Percentiles rank a stretch among this genome's conserved stretches.
Conservation (phyloP, 2,888 invertebrate genomes). For the Ceramica pisi region DNA sequence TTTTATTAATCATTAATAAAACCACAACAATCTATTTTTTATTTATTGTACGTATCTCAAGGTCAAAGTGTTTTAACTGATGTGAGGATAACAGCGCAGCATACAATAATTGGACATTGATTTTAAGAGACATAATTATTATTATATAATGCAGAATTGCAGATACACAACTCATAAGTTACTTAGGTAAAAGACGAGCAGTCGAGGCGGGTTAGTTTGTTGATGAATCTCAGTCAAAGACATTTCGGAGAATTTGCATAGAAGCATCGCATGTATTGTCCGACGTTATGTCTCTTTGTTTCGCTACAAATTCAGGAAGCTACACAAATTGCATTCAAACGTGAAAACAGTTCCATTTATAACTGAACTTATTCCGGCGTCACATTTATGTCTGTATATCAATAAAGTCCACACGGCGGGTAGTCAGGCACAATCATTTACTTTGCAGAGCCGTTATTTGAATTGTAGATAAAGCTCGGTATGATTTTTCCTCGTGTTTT, state of each 20-base stretch:
- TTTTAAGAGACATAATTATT: too few relatives aligned
- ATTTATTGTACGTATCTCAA: background rate
- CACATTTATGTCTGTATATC: background rate
- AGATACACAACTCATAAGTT: background rate
- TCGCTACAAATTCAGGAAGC: background rate
- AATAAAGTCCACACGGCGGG: conserved; percentile 28
- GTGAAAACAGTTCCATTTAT: background rate
- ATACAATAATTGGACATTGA: background rate
- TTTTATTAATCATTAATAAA: too few relatives aligned
- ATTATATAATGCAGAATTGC: too few relatives aligned
- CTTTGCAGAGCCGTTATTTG: conserved; percentile 45
- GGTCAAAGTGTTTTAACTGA: background rate
- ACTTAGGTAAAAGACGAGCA: background rate
- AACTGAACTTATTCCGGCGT: background rate
- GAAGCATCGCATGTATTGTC: background rate
- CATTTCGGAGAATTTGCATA: background rate
- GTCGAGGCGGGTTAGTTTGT: background rate
- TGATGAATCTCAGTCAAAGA: background rate
- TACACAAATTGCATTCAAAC: background rate
- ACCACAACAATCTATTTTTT: too few relatives aligned
- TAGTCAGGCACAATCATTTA: conserved; percentile 26
- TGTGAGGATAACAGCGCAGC: background rate
- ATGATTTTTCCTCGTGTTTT: conserved; percentile 49
- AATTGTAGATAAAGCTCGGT: conserved; percentile 45
- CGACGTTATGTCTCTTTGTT: background rate